A percentile compares a stretch with the other conserved stretches of the same genome.
phyloP scores from a whole-genome alignment of 2,797 vertebrate genomes.

The Cyclura pinguis region DNA sequence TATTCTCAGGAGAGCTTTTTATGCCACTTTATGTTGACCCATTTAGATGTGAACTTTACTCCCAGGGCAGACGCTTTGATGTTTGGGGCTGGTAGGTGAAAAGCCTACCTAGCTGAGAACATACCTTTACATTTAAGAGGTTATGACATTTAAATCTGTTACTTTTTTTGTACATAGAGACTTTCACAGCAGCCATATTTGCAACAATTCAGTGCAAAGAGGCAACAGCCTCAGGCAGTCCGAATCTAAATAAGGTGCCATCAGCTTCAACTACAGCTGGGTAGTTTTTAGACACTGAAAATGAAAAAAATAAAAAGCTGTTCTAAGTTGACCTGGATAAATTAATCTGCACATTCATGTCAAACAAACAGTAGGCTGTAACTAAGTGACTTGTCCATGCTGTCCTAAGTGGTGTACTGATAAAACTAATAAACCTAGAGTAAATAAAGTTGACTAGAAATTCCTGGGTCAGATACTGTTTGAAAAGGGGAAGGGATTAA shows the following conservation, averaged over 20 bases:
- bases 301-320: slow-evolving; percentile 57
- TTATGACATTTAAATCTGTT: slow-evolving; percentile 36
- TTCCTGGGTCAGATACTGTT: not conserved
- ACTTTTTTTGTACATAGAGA: slow-evolving; percentile 19
- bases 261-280: slow-evolving; percentile 38
- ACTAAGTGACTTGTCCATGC: slow-evolving; percentile 29
- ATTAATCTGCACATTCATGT: slow-evolving; percentile 51
- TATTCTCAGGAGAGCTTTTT: slow-evolving; percentile 8
- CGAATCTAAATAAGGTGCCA: slow-evolving; percentile 28
- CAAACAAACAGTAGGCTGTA: slow-evolving; percentile 47
- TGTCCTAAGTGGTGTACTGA: not conserved
- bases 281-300: slow-evolving; percentile 56
- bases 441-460: not conserved
- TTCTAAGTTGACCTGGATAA: slow-evolving; percentile 55
- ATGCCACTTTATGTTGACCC: slow-evolving; percentile 12
- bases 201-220: slow-evolving; percentile 46
- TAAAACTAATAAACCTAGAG: not conserved
- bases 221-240: slow-evolving; percentile 42
- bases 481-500: slow-evolving; percentile 15
- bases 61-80: slow-evolving; percentile 16
- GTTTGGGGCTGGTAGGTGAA: slow-evolving; percentile 8
- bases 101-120: slow-evolving; percentile 3
- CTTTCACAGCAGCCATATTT: slow-evolving; percentile 36
- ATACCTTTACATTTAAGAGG: slow-evolving; percentile 26
- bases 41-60: slow-evolving; percentile 25